Base-by-base conservation (phyloP, 2,888 invertebrate species). In the Apamea sordens region DNA sequence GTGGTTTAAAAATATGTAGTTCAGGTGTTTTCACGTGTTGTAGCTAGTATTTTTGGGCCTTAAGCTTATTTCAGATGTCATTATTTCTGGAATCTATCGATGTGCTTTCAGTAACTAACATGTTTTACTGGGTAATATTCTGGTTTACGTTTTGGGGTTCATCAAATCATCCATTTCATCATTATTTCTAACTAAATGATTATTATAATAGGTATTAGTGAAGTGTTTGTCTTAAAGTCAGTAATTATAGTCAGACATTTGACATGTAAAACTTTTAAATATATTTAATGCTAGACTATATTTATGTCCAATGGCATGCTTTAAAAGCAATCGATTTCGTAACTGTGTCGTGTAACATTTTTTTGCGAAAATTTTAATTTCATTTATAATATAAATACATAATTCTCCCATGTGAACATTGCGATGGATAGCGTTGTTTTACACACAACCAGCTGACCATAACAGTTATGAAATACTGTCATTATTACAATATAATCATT, bases 1-100 rank as follows among this genome's bases (percentile, higher is more conserved):
- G 72, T 83, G 89, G 89, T 77, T 73, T 59, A 65, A 71, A 50
- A 73, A 63, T 36, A 47, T 56, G n/a, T 73, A 63, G 47, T 69
- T 59, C 41, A 63, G 28, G 53, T 74, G 63, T 83, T 74, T n/a
- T 65, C 85, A 88, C 89, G 71, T 85, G 79, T 86, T 80, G 83
- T 86, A 89, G 82, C 28, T 89, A 79, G 79, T 44, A 53, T 59
- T 77, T 32, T 77, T 83, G 89, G 86, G 80, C 79, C 79, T 83
- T 77, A 71, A 85, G 80, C 81, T 79, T 84, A 86, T 77, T 72
- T 69, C 36, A 73, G 50, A 32, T 65, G 11, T 70, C 11, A 61
- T 59, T 15, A 32, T 15, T 61, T 79, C n/a, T 74, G 18, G 10
- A 53, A 67, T 67, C 21, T 36, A 15, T 61, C 53, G 28, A 24